Conservation (phyloP, 2,888 invertebrate species). For the Geotrupes spiniger region DNA sequence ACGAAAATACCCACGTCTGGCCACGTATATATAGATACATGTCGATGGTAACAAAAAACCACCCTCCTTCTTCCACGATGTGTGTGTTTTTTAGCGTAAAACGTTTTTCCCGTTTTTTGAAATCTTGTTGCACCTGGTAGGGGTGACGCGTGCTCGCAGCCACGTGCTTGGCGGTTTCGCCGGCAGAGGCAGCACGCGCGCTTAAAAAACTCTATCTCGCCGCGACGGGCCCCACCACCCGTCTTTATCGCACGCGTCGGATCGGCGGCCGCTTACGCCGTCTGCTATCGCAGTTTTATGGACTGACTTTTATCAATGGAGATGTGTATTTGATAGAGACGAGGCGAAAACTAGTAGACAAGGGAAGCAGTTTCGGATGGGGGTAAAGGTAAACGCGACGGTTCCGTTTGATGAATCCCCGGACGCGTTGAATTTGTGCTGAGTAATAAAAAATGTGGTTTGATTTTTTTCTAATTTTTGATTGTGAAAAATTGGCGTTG, state of each 20-base stretch:
- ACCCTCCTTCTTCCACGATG: slow-evolving; percentile 23
- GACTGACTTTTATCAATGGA: slow-evolving; percentile 5
- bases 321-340: slow-evolving; percentile 5
- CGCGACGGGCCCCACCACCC: slow-evolving; percentile 3
- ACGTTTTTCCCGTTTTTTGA: slow-evolving; percentile 27
- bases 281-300: neutral
- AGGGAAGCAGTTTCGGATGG: no score
- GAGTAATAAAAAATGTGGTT: no score
- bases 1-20: no score
- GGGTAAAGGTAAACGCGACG: no score
- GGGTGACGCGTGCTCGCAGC: slow-evolving; percentile 24
- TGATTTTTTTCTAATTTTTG: no score
- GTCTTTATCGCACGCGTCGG: slow-evolving; percentile 4
- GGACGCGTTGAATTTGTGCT: no score
- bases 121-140: slow-evolving; percentile 27
- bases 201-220: slow-evolving; percentile 11
- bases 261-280: slow-evolving; percentile 2
- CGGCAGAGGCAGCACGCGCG: slow-evolving; percentile 11
- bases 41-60: neutral
- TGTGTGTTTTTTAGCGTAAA: slow-evolving; percentile 28
- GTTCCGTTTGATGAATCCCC: no score
- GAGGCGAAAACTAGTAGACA: no score
- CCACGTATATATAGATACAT: no score
- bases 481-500: no score
- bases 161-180: slow-evolving; percentile 24